A percentile compares a stretch with the other conserved stretches of the same genome.
Evolutionary conservation across 1,140 invertebrate genomes (phyloP).

Genomic region (Drosophila jambulina): DNA sequence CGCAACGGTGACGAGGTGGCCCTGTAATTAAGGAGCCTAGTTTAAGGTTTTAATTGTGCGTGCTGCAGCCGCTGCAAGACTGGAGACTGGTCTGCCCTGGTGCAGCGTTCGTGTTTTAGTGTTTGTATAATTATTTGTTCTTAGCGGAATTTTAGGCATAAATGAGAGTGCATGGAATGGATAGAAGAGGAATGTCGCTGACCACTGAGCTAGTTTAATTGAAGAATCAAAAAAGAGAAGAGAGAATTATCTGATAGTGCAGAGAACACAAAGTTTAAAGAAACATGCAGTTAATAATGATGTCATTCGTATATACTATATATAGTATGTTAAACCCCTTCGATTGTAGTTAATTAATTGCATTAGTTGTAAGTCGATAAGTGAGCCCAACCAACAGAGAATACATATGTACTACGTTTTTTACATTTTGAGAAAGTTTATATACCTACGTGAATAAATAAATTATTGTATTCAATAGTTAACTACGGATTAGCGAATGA

Average conservation of each 20-base stretch:
- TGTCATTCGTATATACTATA: conserved; percentile 60
- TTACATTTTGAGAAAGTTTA: conserved; percentile 81
- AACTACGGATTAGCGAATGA: conserved; percentile 66
- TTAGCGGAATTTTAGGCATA: conserved; percentile 68
- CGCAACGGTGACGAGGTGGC: conserved; percentile 79
- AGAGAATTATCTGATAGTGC: conserved; percentile 20
- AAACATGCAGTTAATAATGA: conserved; percentile 39
- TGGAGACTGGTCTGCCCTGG: conserved; percentile 58
- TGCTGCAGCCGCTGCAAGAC: conserved; percentile 24
- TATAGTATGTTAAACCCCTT: conserved; percentile 64
- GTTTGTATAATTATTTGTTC: conserved; percentile 55
- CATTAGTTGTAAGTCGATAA: conserved; percentile 54
- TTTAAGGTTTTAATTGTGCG: conserved; percentile 36
- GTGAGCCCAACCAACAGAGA: conserved; percentile 53
- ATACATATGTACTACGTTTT: conserved; percentile 71
- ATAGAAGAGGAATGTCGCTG: conserved; percentile 10
- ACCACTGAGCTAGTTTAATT: conserved; percentile 64
- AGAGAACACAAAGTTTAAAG: conserved; percentile 35
- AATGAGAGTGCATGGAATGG: conserved; percentile 12
- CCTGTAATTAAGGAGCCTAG: conserved; percentile 60
- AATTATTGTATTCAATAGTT: conserved; percentile 68
- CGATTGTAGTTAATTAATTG: conserved; percentile 72
- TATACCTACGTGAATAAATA: conserved; percentile 56
- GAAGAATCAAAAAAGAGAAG: conserved; percentile 29
- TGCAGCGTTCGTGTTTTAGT: conserved; percentile 54